Conservation (phyloP, 1,140 invertebrate species). For the Metopolophium dirhodum region DNA sequence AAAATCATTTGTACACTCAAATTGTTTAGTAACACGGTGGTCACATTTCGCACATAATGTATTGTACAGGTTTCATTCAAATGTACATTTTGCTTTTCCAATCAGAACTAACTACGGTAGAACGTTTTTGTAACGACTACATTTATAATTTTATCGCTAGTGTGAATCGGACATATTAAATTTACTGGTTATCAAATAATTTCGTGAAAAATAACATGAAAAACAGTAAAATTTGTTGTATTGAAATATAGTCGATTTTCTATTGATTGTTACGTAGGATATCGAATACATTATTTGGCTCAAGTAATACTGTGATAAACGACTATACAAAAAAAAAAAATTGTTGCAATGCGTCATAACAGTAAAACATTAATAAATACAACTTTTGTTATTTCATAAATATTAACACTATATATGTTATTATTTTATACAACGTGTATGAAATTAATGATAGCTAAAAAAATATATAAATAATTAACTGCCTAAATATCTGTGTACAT, state of each 20-base stretch:
- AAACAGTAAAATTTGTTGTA: neutral
- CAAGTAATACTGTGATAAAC: slow-evolving; percentile 42
- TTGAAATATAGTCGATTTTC: neutral
- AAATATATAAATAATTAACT: neutral
- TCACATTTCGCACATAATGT: neutral
- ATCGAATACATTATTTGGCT: slow-evolving; percentile 20
- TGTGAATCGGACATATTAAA: neutral
- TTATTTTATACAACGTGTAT: neutral
- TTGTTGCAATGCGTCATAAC: neutral
- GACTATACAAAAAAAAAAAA: neutral
- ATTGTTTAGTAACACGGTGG: neutral
- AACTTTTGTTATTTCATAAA: neutral
- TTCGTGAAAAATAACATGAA: neutral
- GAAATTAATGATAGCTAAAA: neutral
- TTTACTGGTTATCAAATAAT: neutral
- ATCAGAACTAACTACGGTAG: neutral
- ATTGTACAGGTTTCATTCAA: no score
- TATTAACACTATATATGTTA: neutral
- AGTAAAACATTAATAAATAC: neutral
- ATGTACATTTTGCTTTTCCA: neutral
- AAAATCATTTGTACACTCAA: neutral
- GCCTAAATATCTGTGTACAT: neutral
- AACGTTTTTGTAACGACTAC: neutral
- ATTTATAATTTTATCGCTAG: neutral
- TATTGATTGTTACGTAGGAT: neutral